Conservation (phyloP, 2,888 invertebrate species). For the Acronicta alni region DNA sequence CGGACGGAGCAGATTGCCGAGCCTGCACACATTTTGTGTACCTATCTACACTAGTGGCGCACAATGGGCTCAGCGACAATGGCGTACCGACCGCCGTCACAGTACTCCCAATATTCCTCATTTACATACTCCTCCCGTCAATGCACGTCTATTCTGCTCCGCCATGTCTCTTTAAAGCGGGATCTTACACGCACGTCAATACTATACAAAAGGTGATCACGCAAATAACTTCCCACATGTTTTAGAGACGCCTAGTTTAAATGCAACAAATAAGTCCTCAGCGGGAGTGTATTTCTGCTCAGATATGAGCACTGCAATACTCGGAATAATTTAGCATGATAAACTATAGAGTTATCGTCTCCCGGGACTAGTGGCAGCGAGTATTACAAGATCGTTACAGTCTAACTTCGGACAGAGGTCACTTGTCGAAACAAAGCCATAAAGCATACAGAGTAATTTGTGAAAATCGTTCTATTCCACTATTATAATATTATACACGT, state of each 20-base stretch:
- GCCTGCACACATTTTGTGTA: constrained; percentile 57
- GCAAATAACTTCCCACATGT: constrained; percentile 31
- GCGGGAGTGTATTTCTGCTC: constrained; percentile 27
- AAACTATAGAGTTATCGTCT: constrained; percentile 21
- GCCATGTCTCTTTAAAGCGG: constrained; percentile 69
- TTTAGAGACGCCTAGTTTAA: constrained; percentile 31
- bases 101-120: constrained; percentile 82
- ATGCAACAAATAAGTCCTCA: constrained; percentile 34
- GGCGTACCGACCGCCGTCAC: constrained; percentile 67
- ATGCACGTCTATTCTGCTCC: constrained; percentile 63
- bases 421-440: not conserved
- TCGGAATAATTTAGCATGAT: constrained; percentile 28
- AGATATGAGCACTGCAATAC: constrained; percentile 27
- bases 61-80: constrained; percentile 74
- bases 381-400: constrained; percentile 12
- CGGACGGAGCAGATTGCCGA: constrained; percentile 57
- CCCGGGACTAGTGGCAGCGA: constrained; percentile 5
- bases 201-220: constrained; percentile 35
- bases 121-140: constrained; percentile 79
- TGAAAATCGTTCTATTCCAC: constrained; percentile 9
- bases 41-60: constrained; percentile 54
- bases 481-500: not conserved
- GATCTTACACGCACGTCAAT: constrained; percentile 48
- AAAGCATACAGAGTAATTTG: constrained; percentile 9
- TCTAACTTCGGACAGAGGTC: not conserved